Conservation (phyloP, 2,797 vertebrate genomes). For the Sparidentex hasta region DNA sequence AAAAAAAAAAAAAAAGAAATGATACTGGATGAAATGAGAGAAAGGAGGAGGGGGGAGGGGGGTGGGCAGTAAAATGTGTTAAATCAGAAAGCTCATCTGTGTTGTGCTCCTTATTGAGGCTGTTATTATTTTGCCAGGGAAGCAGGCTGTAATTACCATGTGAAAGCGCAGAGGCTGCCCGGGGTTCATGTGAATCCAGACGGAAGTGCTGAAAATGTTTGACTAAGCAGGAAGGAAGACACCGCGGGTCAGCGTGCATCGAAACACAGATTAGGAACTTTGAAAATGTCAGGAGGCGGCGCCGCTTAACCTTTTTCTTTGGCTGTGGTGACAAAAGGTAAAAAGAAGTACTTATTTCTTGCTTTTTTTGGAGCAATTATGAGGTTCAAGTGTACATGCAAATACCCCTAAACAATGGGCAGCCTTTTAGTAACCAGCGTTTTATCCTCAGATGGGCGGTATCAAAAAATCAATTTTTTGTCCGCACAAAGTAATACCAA, state of each 20-base stretch:
- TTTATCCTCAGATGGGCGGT: constrained; percentile 21
- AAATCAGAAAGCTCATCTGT: constrained; percentile 76
- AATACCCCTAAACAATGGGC: neutral
- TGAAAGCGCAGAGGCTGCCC: constrained; percentile 65
- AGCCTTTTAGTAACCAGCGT: neutral
- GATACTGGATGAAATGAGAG: constrained; percentile 58
- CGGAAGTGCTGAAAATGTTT: constrained; percentile 61
- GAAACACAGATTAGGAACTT: constrained; percentile 66
- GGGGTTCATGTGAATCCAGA: constrained; percentile 59
- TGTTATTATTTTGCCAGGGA: constrained; percentile 77
- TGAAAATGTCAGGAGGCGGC: constrained; percentile 74
- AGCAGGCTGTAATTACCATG: constrained; percentile 79
- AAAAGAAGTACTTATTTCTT: constrained; percentile 9
- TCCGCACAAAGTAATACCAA: constrained; percentile 7
- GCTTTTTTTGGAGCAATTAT: constrained; percentile 3
- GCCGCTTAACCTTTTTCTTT: constrained; percentile 65
- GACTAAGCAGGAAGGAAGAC: constrained; percentile 58
- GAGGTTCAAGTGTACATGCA: constrained; percentile 1
- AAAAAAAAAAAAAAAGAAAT: constrained; percentile 57
- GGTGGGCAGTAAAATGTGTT: constrained; percentile 62
- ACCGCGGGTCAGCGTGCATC: constrained; percentile 57
- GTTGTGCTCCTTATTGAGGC: constrained; percentile 73
- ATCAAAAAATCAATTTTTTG: neutral
- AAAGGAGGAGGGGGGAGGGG: constrained; percentile 28
- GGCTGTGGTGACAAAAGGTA: constrained; percentile 18